These are phyloP conservation scores for Ischnura elegans DNA, from an alignment of 2,888 invertebrate species.

Conservation along the genomic window DNA sequence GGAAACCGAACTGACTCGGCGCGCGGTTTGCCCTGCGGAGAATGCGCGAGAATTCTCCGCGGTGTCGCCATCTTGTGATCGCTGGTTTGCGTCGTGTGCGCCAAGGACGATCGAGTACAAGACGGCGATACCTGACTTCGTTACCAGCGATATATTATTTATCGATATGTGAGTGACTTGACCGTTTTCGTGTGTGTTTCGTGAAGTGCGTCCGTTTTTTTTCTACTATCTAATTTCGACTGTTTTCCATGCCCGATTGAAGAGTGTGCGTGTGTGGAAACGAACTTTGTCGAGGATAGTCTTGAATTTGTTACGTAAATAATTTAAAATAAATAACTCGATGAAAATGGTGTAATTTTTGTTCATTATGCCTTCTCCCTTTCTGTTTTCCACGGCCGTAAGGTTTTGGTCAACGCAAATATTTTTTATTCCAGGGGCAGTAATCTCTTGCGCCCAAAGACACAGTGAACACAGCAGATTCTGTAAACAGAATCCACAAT, in stretches of 20 bases:
- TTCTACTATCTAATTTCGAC: slow-evolving; percentile 29
- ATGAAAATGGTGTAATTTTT: not conserved
- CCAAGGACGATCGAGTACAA: not conserved
- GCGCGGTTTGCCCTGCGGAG: not conserved
- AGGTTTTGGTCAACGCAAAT: not conserved
- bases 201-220: slow-evolving; percentile 57
- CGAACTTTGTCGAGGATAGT: slow-evolving; percentile 51
- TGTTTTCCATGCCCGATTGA: not conserved
- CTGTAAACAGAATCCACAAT: no score
- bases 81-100: not conserved
- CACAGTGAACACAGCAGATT: no score
- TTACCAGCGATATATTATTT: not conserved
- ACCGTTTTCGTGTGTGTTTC: slow-evolving; percentile 37
- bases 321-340: slow-evolving; percentile 57
- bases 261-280: slow-evolving; percentile 14
- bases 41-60: not conserved
- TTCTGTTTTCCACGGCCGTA: not conserved
- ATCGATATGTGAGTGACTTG: slow-evolving; percentile 15
- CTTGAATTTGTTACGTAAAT: slow-evolving; percentile 51
- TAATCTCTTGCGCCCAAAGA: no score
- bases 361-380: not conserved
- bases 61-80: slow-evolving; percentile 8
- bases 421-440: not conserved
- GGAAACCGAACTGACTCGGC: not conserved
- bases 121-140: not conserved